Conservation (phyloP, 2,888 invertebrate species). For the Sesia bembeciformis region DNA sequence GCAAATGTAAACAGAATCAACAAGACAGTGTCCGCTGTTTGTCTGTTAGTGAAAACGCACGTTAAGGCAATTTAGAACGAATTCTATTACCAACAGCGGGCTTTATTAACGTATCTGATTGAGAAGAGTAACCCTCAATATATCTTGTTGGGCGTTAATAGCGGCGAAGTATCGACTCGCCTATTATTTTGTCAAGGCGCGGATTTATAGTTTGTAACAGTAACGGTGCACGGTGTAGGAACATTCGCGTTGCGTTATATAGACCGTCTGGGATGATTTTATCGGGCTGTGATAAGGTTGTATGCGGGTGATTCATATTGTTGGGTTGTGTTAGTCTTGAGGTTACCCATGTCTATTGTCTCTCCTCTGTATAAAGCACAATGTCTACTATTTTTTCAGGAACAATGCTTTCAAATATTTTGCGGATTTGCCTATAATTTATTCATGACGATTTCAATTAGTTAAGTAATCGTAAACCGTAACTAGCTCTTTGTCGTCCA, state of each 20-base stretch:
- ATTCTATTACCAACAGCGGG: constrained; percentile 41
- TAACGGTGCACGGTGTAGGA: constrained; percentile 29
- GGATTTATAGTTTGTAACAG: constrained; percentile 72
- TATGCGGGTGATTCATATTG: background rate
- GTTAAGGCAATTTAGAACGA: constrained; percentile 13
- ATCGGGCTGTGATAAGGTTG: background rate
- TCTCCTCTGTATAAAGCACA: too few species aligned
- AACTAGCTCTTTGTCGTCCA: too few species aligned
- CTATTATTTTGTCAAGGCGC: constrained; percentile 72
- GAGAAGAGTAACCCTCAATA: constrained; percentile 62
- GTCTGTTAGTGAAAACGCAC: too few species aligned
- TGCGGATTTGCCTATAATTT: too few species aligned
- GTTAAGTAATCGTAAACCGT: too few species aligned
- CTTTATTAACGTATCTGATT: constrained; percentile 70
- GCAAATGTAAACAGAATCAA: too few species aligned
- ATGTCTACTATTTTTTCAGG: too few species aligned
- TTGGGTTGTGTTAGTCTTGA: background rate
- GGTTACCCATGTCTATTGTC: background rate
- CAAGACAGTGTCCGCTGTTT: too few species aligned
- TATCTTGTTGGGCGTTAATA: constrained; percentile 71
- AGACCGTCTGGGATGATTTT: constrained; percentile 20
- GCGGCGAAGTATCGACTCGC: constrained; percentile 58
- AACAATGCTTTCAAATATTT: too few species aligned
- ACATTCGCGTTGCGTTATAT: constrained; percentile 27
- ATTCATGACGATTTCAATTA: too few species aligned